Base-by-base conservation (phyloP, 1,140 invertebrate species). In the Teleogryllus occipitalis region DNA sequence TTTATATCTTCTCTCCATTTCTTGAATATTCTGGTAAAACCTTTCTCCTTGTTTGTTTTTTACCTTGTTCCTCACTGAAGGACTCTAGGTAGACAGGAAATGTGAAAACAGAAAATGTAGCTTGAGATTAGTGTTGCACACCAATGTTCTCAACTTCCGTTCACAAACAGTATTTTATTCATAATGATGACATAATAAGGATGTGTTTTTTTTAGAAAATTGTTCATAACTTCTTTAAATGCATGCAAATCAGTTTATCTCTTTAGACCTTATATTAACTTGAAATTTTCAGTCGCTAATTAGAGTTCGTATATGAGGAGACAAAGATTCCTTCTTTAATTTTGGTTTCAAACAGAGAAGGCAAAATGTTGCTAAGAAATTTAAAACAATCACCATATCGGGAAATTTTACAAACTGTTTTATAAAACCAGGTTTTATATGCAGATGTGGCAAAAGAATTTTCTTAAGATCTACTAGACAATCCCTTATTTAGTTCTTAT, bases 261-360 rank as follows among this genome's bases (percentile, higher is more conserved):
- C 39, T 12, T 21, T 10, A 76, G 75, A 10, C 75, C 8, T 76
- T 12, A 21, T 22, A 76, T 21, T 10, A 12, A 12, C 75, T n/a
- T n/a, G n/a, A n/a, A n/a, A n/a, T n/a, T n/a, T n/a, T n/a, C n/a
- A n/a, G n/a, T n/a, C 21, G 21, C 8, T 46, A 12, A 21, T 21
- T 21, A 12, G 75, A 12, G 14, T 76, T 76, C 21, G 10, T 10
- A 10, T 76, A 12, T 22, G 39, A 21, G 21, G 8, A 8, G 8
- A 76, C 21, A 76, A 76, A 76, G 14, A 76, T 76, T 76, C 75
- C 75, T 76, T 76, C 75, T 76, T 76, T 76, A 12, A 46, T 76
- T 8, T 8, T 21, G 10, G 10, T 21, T 10, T 22, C 75, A 12
- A 18, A 72, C 8, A 72, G 18, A 18, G 54, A 18, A 72, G 18